Evolutionary conservation across 2,797 vertebrate genomes (phyloP).

Genomic region (Todus mexicanus): DNA sequence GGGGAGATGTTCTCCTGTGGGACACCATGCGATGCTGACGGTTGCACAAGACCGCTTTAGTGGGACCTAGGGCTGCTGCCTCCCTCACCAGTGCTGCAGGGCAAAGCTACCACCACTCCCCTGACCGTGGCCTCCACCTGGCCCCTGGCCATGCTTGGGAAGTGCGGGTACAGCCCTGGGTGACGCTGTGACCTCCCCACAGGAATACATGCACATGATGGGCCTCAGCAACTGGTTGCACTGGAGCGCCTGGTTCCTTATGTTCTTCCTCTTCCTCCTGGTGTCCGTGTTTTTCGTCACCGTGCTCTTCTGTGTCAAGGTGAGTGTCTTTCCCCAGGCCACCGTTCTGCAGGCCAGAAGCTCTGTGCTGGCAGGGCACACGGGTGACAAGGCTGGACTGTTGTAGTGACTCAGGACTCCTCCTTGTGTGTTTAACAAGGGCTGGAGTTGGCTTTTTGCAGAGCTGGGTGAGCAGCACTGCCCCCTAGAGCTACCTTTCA

Average conservation of each 20-base stretch:
- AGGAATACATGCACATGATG: constrained; percentile 99
- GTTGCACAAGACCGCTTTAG: not conserved
- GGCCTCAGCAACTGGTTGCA: constrained; percentile 97
- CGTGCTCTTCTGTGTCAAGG: constrained; percentile 89
- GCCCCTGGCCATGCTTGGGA: rapidly evolving
- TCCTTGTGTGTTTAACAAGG: rapidly evolving
- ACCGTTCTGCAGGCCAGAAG: not conserved
- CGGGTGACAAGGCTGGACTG: not conserved
- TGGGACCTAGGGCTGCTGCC: not conserved
- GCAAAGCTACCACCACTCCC: not conserved
- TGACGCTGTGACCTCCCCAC: not conserved
- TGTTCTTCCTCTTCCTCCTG: constrained; percentile 91
- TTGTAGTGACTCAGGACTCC: not conserved
- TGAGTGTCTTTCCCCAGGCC: constrained; percentile 60
- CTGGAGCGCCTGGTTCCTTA: constrained; percentile 95
- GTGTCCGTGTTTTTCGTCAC: constrained; percentile 89
- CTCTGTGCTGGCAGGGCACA: not conserved
- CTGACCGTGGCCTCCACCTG: not conserved
- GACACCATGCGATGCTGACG: rapidly evolving
- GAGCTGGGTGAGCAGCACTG: not conserved
- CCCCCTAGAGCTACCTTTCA: not conserved
- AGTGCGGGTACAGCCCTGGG: not conserved
- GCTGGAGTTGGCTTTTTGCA: not conserved
- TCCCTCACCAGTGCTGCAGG: not conserved
- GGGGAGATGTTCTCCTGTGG: not conserved